phyloP scores from a whole-genome alignment of 2,113 vertebrate genomes.

The Anseranas semipalmata region DNA sequence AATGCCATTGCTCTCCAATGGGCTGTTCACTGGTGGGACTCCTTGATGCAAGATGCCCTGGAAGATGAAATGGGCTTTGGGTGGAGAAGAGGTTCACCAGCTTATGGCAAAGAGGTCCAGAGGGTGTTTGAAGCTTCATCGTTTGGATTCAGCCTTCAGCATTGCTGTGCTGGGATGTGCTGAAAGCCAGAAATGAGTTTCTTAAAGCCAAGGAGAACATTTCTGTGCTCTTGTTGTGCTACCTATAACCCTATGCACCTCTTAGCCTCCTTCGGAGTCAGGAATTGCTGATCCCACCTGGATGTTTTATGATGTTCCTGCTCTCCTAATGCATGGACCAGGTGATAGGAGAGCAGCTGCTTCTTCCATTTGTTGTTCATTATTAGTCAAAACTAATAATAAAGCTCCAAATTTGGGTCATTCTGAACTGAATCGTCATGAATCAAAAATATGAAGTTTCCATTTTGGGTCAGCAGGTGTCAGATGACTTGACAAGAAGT shows the following conservation, averaged over 20 bases:
- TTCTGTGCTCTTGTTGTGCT: neutral
- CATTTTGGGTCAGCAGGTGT: constrained; percentile 34
- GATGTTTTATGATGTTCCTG: neutral
- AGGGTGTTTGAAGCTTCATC: neutral
- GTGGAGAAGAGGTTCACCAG: neutral
- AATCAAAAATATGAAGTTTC: neutral
- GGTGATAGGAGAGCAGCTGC: neutral
- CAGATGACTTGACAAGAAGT: neutral
- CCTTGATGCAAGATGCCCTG: neutral
- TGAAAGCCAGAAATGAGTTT: neutral
- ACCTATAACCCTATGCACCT: neutral
- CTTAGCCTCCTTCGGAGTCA: neutral
- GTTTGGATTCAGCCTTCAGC: neutral
- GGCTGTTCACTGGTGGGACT: neutral
- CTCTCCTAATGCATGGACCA: neutral
- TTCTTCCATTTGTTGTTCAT: neutral
- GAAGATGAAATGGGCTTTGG: neutral
- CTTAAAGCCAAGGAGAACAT: neutral
- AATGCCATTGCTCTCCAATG: fast-evolving
- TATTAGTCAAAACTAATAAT: neutral
- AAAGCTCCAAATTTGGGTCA: neutral
- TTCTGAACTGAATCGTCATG: neutral
- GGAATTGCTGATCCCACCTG: neutral
- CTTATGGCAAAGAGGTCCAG: neutral
- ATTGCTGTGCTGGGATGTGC: neutral